A percentile compares a stretch with the other conserved stretches of the same genome.
phyloP scores from a whole-genome alignment of 2,888 invertebrate species.

The Spodoptera exigua region DNA sequence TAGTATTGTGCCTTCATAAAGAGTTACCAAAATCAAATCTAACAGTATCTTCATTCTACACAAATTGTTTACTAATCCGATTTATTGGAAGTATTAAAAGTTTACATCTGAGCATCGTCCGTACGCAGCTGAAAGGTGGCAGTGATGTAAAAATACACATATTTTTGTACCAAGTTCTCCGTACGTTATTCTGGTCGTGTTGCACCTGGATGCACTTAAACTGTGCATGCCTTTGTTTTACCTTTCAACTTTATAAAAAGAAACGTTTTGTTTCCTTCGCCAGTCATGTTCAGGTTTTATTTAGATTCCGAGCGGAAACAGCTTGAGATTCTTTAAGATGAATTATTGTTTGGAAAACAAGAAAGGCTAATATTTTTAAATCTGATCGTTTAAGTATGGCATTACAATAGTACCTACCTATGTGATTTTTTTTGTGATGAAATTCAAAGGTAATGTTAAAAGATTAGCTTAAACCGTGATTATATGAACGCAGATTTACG shows the following conservation, averaged over 20 bases:
- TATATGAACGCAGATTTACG: too few relatives aligned
- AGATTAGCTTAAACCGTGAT: too few relatives aligned
- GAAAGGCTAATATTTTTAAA: too few relatives aligned
- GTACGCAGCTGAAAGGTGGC: constrained; percentile 45
- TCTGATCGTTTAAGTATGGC: too few relatives aligned
- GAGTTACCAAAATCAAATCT: too few relatives aligned
- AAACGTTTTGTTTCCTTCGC: constrained; percentile 30
- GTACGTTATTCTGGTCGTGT: constrained; percentile 43
- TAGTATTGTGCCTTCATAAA: too few relatives aligned
- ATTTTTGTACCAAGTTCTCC: constrained; percentile 48
- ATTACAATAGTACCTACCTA: too few relatives aligned
- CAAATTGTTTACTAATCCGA: too few relatives aligned
- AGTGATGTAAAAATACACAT: constrained; percentile 40
- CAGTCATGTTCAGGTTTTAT: constrained; percentile 23
- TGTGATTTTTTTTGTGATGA: too few relatives aligned
- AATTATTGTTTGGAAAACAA: neutral
- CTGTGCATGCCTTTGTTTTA: constrained; percentile 50
- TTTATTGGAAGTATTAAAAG: constrained; percentile 18
- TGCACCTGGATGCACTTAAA: constrained; percentile 54
- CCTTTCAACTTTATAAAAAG: constrained; percentile 44
- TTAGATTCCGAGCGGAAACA: constrained; percentile 8
- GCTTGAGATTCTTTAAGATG: constrained; percentile 2
- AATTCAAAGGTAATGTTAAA: too few relatives aligned
- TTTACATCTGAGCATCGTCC: constrained; percentile 31
- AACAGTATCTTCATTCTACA: too few relatives aligned